These are phyloP conservation scores for Volucella zonaria DNA, from an alignment of 2,888 invertebrate genomes.

Conservation along the genomic window DNA sequence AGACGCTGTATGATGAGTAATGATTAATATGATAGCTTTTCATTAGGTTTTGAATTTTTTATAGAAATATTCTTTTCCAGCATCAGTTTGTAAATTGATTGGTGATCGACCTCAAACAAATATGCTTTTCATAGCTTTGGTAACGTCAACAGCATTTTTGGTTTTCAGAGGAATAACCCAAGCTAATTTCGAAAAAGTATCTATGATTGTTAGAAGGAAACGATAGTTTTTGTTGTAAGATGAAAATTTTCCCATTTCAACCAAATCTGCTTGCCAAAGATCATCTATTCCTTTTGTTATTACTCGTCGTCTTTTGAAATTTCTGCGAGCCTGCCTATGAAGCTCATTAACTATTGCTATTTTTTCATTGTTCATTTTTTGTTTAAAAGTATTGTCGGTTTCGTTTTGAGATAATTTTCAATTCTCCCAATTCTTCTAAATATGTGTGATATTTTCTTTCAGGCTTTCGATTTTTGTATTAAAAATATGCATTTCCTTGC, in stretches of 20 bases:
- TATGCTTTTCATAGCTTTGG: constrained; percentile 48
- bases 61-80: constrained; percentile 46
- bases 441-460: too few relatives aligned
- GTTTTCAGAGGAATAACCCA: constrained; percentile 79
- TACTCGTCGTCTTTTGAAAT: constrained; percentile 78
- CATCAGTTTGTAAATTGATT: constrained; percentile 46
- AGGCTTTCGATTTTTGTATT: too few relatives aligned
- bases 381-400: constrained; percentile 30
- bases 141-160: constrained; percentile 75
- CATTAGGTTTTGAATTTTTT: constrained; percentile 37
- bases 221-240: constrained; percentile 77
- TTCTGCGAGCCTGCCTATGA: constrained; percentile 79
- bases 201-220: constrained; percentile 80
- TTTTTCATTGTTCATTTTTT: constrained; percentile 55
- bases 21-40: constrained; percentile 18
- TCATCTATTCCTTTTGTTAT: constrained; percentile 80
- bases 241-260: constrained; percentile 78
- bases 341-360: constrained; percentile 77
- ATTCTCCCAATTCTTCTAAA: not conserved
- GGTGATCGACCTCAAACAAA: constrained; percentile 22
- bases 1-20: constrained; percentile 17
- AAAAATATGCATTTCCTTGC: too few relatives aligned
- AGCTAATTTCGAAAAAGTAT: constrained; percentile 80
- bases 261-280: constrained; percentile 82
- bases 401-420: constrained; percentile 15